Base-by-base conservation (phyloP, 2,113 vertebrate species). In the Paradisaea rubra region DNA sequence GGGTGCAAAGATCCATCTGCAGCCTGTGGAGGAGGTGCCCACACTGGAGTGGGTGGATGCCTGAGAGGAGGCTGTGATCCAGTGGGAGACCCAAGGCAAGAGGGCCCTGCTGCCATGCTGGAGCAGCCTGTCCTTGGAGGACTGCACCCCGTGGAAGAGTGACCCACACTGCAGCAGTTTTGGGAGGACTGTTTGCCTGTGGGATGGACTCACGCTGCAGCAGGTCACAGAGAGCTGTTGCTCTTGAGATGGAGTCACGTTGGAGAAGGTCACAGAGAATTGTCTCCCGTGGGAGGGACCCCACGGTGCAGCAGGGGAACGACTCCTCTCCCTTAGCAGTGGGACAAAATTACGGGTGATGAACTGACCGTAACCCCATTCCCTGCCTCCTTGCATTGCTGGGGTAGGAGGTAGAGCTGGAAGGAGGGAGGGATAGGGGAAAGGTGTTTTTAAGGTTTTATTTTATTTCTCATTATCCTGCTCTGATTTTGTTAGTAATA, bases 41-140 rank as follows among this genome's bases (percentile, higher is more conserved):
- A 6, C 14, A 6, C 7, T 14, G 31, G 15, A 53, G 39, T 1
- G 2, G 37, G 11, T 13, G 11, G 2, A 17, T 64, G 31, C 31
- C 63, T 47, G 37, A 22, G 21, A n/a, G 44, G 4, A 59, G 24
- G 9, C 24, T 50, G 44, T 28, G 3, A 59, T 3, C 4, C 44
- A 0, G 0, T n/a, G 35, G 30, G 15, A 41, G 9, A 35, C 15
- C 30, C 4, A 4, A 2, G 37, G 19, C 0, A 3, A 59, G 1
- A 12, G 52, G 7, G 35, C 44, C 35, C 53, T 81, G 65, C 35
- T 42, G 9, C 65, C 35, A 15, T 1, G 24, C 65, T 70, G 54
- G 65, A 49, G 44, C 45, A 82, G 45, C 44, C 80, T 42, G 45
- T 35, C 80, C 54, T 70, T 60, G 56, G 8, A 52, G 37, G 10